Evolutionary conservation across 2,888 invertebrate genomes (phyloP), one percentile per base, ranked within the genome.

Genomic region (Stenichneumon culpator): DNA sequence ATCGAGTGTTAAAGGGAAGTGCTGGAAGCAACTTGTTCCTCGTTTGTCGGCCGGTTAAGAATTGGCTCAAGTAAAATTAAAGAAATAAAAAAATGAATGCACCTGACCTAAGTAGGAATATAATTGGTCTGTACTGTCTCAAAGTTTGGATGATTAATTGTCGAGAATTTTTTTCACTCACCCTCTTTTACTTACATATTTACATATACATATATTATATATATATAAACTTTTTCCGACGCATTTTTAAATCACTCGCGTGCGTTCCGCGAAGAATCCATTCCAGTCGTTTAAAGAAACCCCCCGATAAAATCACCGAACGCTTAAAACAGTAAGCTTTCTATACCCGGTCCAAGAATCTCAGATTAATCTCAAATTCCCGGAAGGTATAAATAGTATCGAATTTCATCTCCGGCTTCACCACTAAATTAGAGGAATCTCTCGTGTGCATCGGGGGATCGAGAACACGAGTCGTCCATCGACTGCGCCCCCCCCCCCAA

Each of bases 191-290:
- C n/a, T n/a, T n/a, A n/a, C n/a, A n/a, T n/a, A n/a, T n/a, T n/a
- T n/a, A n/a, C n/a, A n/a, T n/a, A n/a, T n/a, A n/a, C n/a, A n/a
- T n/a, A 7, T 2, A 36, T 0, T 4, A n/a, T 19, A 52, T 16
- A 7, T n/a, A 19, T 19, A 19, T 52, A 7, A 2, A 16, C 11
- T 3, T 6, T n/a, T n/a, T n/a, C 5, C 6, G 5, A n/a, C 50
- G 4, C 14, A 60, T 60, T 82, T 82, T 82, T 73, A 85, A 85
- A 85, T 82, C 72, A 85, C 79, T 79, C 85, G 69, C 63, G 6
- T n/a, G 60, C 28, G 72, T 79, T 82, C 85, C 79, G 44, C 82
- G 85, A 82, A 82, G 39, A 63, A 65, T 72, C 52, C 28, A 60
- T 63, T 44, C 36, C 14, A n/a, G 6, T 11, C 14, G 54, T 52